Evolutionary conservation across 2,113 vertebrate genomes (phyloP).

Genomic region (Malurus alboscapulatus): DNA sequence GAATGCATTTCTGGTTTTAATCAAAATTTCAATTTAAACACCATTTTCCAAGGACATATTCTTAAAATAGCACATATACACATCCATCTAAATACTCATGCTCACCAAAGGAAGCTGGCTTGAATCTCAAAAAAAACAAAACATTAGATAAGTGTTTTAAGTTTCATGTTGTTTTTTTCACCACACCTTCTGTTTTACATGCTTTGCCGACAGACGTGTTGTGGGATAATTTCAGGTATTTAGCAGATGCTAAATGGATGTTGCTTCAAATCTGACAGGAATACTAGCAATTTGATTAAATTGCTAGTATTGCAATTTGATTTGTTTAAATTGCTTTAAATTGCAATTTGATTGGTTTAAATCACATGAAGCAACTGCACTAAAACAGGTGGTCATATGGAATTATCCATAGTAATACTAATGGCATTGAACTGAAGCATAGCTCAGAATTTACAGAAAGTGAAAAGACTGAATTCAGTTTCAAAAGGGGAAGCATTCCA

Average conservation of each 20-base stretch:
- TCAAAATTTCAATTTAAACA: background rate
- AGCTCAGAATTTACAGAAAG: constrained; percentile 13
- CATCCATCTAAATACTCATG: background rate
- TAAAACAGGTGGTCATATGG: constrained; percentile 13
- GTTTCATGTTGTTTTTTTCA: background rate
- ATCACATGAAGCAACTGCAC: constrained; percentile 48
- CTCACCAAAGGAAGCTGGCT: background rate
- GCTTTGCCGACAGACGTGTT: constrained; percentile 10
- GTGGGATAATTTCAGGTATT: constrained; percentile 41
- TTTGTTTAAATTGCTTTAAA: too few relatives aligned
- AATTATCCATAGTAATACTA: constrained; percentile 15
- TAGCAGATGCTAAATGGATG: constrained; percentile 46
- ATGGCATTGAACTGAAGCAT: background rate
- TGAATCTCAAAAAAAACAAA: background rate
- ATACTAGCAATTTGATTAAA: constrained; percentile 40
- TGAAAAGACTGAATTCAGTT: background rate
- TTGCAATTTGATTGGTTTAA: constrained; percentile 45
- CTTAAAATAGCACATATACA: background rate
- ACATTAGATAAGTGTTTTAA: background rate
- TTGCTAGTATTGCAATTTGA: too few relatives aligned
- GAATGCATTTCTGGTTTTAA: background rate
- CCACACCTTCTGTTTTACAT: background rate
- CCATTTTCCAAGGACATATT: background rate
- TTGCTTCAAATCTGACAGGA: constrained; percentile 43
- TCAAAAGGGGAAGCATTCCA: background rate